Conservation (phyloP, 1,140 invertebrate species). For the Papilio polyxenes region DNA sequence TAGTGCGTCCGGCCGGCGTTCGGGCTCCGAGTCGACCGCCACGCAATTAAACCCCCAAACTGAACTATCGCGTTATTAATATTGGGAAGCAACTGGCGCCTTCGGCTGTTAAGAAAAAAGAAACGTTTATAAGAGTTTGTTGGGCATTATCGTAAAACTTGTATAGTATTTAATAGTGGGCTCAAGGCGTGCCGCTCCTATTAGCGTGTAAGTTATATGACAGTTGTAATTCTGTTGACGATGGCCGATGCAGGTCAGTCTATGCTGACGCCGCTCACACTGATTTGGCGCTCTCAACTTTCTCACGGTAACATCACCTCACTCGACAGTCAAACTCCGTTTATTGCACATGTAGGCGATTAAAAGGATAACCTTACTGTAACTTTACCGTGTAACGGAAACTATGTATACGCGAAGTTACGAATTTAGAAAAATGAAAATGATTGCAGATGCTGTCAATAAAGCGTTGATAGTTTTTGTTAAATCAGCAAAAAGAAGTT, state of each 20-base stretch:
- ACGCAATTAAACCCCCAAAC: constrained; percentile 74
- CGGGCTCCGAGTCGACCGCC: constrained; percentile 49
- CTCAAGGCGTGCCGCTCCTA: constrained; percentile 73
- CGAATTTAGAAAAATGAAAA: too few relatives aligned
- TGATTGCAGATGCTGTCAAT: too few relatives aligned
- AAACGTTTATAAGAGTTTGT: constrained; percentile 75
- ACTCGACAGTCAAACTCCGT: background rate
- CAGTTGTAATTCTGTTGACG: constrained; percentile 58
- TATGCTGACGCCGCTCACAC: background rate
- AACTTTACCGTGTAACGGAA: too few relatives aligned
- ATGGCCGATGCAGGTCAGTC: constrained; percentile 38
- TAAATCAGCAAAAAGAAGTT: too few relatives aligned
- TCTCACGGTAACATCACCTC: background rate
- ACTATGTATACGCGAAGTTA: too few relatives aligned
- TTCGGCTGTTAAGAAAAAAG: constrained; percentile 69
- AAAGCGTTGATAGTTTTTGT: too few relatives aligned
- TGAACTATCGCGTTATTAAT: constrained; percentile 74
- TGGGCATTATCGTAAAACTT: constrained; percentile 76
- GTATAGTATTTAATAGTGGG: constrained; percentile 76
- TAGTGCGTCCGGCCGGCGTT: constrained; percentile 57
- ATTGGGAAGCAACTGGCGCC: constrained; percentile 74
- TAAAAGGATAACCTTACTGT: too few relatives aligned
- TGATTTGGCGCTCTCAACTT: constrained; percentile 7
- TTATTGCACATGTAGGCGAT: background rate
- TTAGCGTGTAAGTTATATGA: constrained; percentile 74